Evolutionary conservation across 2,888 invertebrate genomes (phyloP), one percentile per base, ranked within the genome.

Genomic region (Scaptomyza reducta): DNA sequence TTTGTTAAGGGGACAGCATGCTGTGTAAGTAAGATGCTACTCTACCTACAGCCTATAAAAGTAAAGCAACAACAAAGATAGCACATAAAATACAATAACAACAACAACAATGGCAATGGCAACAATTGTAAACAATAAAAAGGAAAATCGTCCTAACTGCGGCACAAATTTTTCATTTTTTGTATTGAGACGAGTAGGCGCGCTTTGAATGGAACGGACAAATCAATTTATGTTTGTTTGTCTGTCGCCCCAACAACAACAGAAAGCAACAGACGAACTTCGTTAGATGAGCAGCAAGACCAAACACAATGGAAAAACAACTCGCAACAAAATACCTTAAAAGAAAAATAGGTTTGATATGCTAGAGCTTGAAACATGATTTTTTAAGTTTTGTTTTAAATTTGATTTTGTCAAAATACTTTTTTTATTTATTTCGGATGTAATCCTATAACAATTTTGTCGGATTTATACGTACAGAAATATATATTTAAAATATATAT

Each of bases 151-250:
- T 71, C 55, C 56, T 65, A 68, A 68, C 66, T 74, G 78, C 50
- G 69, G 69, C 77, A 76, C 73, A 88, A 71, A 76, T 83, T 79
- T 83, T 77, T 87, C 87, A 87, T 80, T 87, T 87, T 84, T 88
- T 83, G n/a, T 84, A 88, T 83, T 88, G 85, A 74, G 78, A 80
- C 71, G 74, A 68, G 63, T 79, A 70, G 65, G 51, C 62, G 87
- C 72, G 65, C 53, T 79, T 77, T 75, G 89, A 89, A 76, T 83
- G 79, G 78, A 77, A 75, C 88, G 85, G 74, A 89, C 88, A 88
- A 89, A 88, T 86, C 88, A 89, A 88, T 89, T 86, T 83, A 74
- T 89, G 77, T 77, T 76, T n/a, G n/a, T n/a, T 68, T 68, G 53
- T 49, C 66, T 61, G 53, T 25, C 35, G 27, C 18, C 51, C 57